Conservation (phyloP, 2,797 vertebrate genomes). For the Knipowitschia caucasica region DNA sequence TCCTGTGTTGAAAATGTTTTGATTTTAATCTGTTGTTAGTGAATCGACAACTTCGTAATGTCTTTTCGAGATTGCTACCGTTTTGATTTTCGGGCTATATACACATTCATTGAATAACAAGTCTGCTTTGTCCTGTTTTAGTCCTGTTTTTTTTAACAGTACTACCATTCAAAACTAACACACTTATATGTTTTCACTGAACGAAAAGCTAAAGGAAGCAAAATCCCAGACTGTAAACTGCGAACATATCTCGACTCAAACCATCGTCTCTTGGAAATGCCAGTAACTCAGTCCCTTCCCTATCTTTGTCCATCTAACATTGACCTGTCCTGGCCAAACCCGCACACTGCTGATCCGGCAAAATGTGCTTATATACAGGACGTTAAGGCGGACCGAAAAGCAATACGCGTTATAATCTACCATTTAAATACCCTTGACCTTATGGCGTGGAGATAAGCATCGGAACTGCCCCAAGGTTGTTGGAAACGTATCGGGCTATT, state of each 20-base stretch:
- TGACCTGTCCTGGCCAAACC: constrained; percentile 31
- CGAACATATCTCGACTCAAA: constrained; percentile 18
- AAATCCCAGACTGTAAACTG: constrained; percentile 8
- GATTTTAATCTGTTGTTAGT: no score
- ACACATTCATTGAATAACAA: no score
- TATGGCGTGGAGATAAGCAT: constrained; percentile 60
- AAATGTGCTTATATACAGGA: constrained; percentile 29
- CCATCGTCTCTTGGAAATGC: constrained; percentile 27
- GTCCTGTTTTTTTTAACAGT: background rate
- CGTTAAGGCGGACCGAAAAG: constrained; percentile 13
- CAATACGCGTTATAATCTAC: constrained; percentile 5
- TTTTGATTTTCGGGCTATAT: no score
- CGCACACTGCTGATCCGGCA: constrained; percentile 43
- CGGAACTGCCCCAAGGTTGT: constrained; percentile 69
- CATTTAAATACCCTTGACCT: constrained; percentile 53
- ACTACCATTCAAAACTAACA: no score
- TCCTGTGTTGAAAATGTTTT: no score
- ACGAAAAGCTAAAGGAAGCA: background rate
- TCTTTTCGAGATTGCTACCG: no score
- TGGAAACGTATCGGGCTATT: constrained; percentile 56
- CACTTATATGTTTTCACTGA: no score
- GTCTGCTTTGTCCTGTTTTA: background rate
- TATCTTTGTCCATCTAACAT: constrained; percentile 53
- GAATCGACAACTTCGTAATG: no score
- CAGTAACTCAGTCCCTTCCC: constrained; percentile 34